These are phyloP conservation scores for Anthoscopus minutus DNA, from an alignment of 2,113 vertebrate genomes.

Conservation along the genomic window DNA sequence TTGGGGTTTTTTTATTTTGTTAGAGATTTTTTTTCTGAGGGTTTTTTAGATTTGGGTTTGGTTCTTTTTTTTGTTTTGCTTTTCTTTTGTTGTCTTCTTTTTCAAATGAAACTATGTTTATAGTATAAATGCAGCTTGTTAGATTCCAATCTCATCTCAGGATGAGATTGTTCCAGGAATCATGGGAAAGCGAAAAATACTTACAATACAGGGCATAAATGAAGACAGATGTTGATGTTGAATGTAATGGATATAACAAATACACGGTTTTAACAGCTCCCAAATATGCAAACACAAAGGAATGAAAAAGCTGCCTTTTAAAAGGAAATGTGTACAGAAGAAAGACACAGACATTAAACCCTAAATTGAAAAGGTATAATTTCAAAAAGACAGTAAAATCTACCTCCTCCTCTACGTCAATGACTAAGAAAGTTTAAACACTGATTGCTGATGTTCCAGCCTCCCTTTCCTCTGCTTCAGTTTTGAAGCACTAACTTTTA, in stretches of 20 bases:
- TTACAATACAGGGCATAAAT: not conserved
- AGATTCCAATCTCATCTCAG: not conserved
- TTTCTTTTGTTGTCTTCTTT: not conserved
- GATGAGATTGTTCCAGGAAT: not conserved
- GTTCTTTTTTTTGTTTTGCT: not conserved
- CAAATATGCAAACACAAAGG: not conserved
- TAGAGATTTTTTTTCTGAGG: not conserved
- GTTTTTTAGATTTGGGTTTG: not conserved
- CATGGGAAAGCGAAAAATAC: not conserved
- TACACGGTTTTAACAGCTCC: not conserved
- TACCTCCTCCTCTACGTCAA: not conserved
- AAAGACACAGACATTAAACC: not conserved
- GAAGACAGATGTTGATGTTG: not conserved
- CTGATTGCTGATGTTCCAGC: not conserved
- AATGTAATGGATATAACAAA: not conserved
- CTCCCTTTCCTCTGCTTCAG: not conserved
- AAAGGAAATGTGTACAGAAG: not conserved
- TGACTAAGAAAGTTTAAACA: not conserved
- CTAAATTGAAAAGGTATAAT: not conserved
- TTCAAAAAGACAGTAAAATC: not conserved
- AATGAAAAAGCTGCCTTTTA: not conserved
- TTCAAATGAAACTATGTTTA: not conserved
- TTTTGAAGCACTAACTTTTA: not conserved
- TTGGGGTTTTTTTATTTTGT: not conserved
- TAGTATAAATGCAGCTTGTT: not conserved